Percentiles rank a stretch among this genome's conserved stretches.
phyloP scores from a whole-genome alignment of 2,797 vertebrate species.

The Petrocephalus sullivani region DNA sequence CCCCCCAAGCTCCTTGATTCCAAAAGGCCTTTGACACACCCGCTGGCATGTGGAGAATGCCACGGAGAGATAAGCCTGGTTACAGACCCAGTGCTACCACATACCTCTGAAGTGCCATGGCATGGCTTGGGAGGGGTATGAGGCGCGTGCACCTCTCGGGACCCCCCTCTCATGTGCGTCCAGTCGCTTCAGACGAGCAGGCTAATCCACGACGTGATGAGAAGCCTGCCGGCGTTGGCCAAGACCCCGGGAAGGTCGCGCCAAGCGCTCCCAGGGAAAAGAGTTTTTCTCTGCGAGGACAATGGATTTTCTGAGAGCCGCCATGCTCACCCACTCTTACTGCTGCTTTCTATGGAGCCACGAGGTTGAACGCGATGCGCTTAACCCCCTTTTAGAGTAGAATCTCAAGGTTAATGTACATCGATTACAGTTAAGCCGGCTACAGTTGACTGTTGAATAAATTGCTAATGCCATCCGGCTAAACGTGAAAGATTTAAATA shows the following conservation, averaged over 20 bases:
- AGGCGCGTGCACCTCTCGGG: conserved; percentile 57
- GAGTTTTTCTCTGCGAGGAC: conserved; percentile 33
- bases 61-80: conserved; percentile 46
- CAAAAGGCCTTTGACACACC: conserved; percentile 46
- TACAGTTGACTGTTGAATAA: background rate
- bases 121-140: conserved; percentile 44
- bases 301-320: conserved; percentile 35
- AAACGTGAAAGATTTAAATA: background rate
- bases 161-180: conserved; percentile 55
- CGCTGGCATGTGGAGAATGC: conserved; percentile 65
- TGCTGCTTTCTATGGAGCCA: conserved; percentile 38
- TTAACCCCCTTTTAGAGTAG: background rate
- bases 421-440: background rate
- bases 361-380: background rate
- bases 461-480: background rate
- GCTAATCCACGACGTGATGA: conserved; percentile 65
- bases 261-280: conserved; percentile 34
- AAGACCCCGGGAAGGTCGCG: conserved; percentile 38
- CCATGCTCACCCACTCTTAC: conserved; percentile 49
- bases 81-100: conserved; percentile 39
- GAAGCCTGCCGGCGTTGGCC: conserved; percentile 51
- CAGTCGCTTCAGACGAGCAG: conserved; percentile 61
- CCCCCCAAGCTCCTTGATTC: background rate
- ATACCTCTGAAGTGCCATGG: conserved; percentile 56
- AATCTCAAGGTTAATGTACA: background rate